Base-by-base conservation (phyloP, 2,113 vertebrate genomes). In the Nansenia antarctica region DNA sequence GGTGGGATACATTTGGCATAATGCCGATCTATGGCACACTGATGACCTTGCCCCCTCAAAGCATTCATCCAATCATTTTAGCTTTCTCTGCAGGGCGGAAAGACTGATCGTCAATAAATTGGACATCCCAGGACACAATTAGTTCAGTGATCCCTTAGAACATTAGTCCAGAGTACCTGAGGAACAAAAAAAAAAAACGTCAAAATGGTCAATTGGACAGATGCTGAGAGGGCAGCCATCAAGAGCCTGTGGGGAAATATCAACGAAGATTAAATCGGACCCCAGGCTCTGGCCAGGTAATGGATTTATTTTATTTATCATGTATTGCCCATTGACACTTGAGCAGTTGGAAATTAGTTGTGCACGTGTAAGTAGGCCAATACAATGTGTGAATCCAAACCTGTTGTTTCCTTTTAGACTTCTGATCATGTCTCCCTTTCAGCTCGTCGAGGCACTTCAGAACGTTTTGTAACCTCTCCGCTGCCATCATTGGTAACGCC, bases 371-470 rank as follows among this genome's bases (percentile, higher is more conserved):
- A n/a, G n/a, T 18, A 52, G 47, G 9, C 26, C 3, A 11, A 18
- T 18, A 34, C 20, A 18, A 20, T 6, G 11, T 66, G 2, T 58
- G 15, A 8, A 12, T 45, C 0, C 18, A 5, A 49, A 2, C 45
- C n/a, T 49, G 45, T 49, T 58, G 5, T 37, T 27, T 73, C 2
- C 7, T 32, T 62, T 0, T 47, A 91, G 89, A 68, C 83, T 93
- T 59, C 94, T 96, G 73, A 0, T 24, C 55, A 87, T 87, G 73
- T 92, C 68, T 49, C 95, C 94, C 0, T 86, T n/a, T n/a, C n/a
- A n/a, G 82, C 83, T 90, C 90, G 0, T 94, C 95, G 91, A 92
- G 93, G 64, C 93, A 96, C 83, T 96, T 96, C 77, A 74, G 85
- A 2, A 75, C 90, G 34, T 95, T 93, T 0, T 92, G 93, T 12